phyloP scores from a whole-genome alignment of 1,140 invertebrate species.

The Triops longicaudatus region DNA sequence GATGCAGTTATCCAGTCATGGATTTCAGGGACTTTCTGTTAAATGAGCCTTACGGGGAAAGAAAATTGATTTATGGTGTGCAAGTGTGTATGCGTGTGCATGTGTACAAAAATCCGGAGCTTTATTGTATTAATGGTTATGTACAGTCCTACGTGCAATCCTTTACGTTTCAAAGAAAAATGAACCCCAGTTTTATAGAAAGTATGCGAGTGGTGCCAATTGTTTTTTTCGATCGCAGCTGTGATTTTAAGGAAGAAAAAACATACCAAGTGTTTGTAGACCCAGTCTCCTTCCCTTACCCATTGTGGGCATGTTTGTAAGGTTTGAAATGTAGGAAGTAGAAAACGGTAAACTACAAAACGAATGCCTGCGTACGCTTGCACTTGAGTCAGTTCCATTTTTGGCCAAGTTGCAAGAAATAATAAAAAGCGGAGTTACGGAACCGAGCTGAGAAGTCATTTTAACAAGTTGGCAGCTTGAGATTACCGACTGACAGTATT shows the following conservation, averaged over 20 bases:
- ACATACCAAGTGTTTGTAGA: neutral
- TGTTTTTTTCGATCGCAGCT: neutral
- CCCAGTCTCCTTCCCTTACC: neutral
- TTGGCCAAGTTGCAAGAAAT: no score
- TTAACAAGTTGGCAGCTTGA: no score
- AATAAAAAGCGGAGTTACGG: no score
- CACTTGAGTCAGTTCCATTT: no score
- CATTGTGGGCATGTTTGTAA: neutral
- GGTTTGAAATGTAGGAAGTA: neutral
- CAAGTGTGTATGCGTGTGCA: neutral
- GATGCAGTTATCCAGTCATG: slow-evolving; percentile 41
- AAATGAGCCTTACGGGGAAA: slow-evolving; percentile 29
- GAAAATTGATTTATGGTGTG: neutral
- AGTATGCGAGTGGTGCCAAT: slow-evolving; percentile 10
- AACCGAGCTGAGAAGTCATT: no score
- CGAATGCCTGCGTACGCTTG: no score
- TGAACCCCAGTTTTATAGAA: neutral
- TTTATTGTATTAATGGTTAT: neutral
- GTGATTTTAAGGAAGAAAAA: neutral
- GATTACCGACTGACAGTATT: no score
- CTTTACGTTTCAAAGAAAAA: neutral
- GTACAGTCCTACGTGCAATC: slow-evolving; percentile 1
- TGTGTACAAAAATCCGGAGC: neutral
- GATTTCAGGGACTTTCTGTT: slow-evolving; percentile 42
- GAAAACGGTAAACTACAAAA: neutral